Conservation (phyloP, 2,113 vertebrate genomes). For the Orientallactaga bullata region DNA sequence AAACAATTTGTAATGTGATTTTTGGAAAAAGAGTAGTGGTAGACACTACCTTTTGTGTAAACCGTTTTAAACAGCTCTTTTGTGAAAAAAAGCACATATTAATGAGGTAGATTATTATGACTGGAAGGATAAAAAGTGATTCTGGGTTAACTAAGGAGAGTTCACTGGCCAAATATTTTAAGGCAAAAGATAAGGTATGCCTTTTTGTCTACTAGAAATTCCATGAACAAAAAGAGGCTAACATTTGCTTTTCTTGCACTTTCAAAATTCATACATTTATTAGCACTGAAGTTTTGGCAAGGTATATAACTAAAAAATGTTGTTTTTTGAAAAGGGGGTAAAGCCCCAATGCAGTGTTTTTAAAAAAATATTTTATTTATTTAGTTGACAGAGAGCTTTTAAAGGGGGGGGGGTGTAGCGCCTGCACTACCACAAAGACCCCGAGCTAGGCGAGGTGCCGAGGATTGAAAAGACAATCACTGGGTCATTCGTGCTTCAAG, state of each 20-base stretch:
- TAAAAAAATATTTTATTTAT: no score
- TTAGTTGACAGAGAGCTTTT: no score
- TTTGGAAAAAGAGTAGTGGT: neutral
- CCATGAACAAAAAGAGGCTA: neutral
- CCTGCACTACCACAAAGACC: no score
- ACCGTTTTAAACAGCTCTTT: neutral
- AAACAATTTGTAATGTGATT: slow-evolving; percentile 37
- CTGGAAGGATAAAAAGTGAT: neutral
- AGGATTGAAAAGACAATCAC: no score
- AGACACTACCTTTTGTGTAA: neutral
- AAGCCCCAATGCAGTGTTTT: no score
- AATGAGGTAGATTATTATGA: neutral
- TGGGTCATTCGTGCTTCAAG: no score
- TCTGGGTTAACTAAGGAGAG: neutral
- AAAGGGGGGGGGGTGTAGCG: no score
- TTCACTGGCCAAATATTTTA: neutral
- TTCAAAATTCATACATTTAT: neutral
- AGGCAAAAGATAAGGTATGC: neutral
- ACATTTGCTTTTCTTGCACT: neutral
- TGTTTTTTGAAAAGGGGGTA: no score
- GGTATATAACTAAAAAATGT: neutral
- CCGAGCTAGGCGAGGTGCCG: no score
- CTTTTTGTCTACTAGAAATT: slow-evolving; percentile 12
- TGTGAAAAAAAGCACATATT: neutral
- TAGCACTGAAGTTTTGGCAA: neutral